Evolutionary conservation across 2,113 vertebrate species (phyloP).

Genomic region (Poeciliopsis retropinna): DNA sequence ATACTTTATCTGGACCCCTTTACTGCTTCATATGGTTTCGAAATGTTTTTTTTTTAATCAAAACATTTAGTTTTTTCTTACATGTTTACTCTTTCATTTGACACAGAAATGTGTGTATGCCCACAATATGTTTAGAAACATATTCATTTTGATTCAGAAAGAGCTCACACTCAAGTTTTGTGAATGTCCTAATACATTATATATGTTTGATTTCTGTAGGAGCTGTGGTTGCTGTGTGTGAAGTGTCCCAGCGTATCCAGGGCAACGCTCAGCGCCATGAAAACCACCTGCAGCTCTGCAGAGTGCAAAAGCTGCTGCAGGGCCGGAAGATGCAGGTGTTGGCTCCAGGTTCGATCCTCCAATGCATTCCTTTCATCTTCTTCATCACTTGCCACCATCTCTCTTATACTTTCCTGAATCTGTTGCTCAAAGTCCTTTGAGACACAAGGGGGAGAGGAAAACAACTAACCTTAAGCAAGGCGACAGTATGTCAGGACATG

Average conservation of each 20-base stretch:
- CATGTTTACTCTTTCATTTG: too few relatives aligned
- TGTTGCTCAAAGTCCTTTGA: slow-evolving; percentile 22
- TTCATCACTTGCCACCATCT: slow-evolving; percentile 71
- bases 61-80: too few relatives aligned
- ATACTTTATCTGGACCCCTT: too few relatives aligned
- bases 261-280: slow-evolving; percentile 81
- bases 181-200: not conserved
- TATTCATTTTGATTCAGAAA: too few relatives aligned
- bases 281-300: slow-evolving; percentile 88
- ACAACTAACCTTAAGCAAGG: too few relatives aligned
- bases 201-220: slow-evolving; percentile 62
- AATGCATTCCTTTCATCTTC: slow-evolving; percentile 90
- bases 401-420: slow-evolving; percentile 31
- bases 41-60: too few relatives aligned
- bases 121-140: too few relatives aligned
- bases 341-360: slow-evolving; percentile 89
- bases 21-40: too few relatives aligned
- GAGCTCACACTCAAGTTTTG: too few relatives aligned
- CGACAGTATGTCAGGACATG: too few relatives aligned
- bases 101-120: too few relatives aligned
- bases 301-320: slow-evolving; percentile 89
- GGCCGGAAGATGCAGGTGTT: slow-evolving; percentile 87
- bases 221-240: slow-evolving; percentile 71
- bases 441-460: slow-evolving; percentile 29
- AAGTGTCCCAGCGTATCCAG: slow-evolving; percentile 77